phyloP scores from a whole-genome alignment of 1,140 invertebrate species.

The Bombus cullumanus region DNA sequence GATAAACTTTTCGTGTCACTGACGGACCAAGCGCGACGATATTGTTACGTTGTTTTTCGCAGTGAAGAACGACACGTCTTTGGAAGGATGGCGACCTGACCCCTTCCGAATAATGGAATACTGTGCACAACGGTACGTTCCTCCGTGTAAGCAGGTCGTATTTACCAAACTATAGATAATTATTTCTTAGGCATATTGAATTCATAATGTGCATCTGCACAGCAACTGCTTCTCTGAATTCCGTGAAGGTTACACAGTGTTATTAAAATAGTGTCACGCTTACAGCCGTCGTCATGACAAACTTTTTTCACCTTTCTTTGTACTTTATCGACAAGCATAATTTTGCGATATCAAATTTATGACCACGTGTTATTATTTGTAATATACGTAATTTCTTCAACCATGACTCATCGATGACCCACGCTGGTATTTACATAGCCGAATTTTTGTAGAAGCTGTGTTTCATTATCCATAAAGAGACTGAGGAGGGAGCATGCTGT shows the following conservation, averaged over 20 bases:
- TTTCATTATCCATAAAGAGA: slow-evolving; percentile 1
- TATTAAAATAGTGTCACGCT: slow-evolving; percentile 34
- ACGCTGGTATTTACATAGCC: background rate
- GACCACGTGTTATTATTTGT: slow-evolving; percentile 34
- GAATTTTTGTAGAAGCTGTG: slow-evolving; percentile 8
- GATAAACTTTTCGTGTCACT: slow-evolving; percentile 23
- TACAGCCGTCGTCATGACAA: slow-evolving; percentile 42
- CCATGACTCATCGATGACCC: background rate
- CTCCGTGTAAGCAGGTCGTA: background rate
- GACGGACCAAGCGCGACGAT: slow-evolving; percentile 36
- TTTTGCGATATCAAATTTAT: slow-evolving; percentile 12
- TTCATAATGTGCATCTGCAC: slow-evolving; percentile 6
- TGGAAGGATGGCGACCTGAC: slow-evolving; percentile 79
- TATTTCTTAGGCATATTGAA: slow-evolving; percentile 17
- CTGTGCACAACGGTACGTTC: slow-evolving; percentile 74
- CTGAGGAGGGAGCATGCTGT: slow-evolving; percentile 35
- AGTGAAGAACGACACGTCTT: slow-evolving; percentile 54
- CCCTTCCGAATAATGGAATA: slow-evolving; percentile 77
- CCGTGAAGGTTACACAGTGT: slow-evolving; percentile 41
- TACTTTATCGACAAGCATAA: slow-evolving; percentile 7
- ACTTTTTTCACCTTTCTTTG: slow-evolving; percentile 49
- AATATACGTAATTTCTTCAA: background rate
- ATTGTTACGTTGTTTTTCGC: slow-evolving; percentile 41
- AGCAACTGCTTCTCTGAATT: slow-evolving; percentile 10
- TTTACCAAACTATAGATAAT: slow-evolving; percentile 30